These are phyloP conservation scores for Pyrgus malvae DNA, from an alignment of 2,888 invertebrate genomes.

Conservation along the genomic window DNA sequence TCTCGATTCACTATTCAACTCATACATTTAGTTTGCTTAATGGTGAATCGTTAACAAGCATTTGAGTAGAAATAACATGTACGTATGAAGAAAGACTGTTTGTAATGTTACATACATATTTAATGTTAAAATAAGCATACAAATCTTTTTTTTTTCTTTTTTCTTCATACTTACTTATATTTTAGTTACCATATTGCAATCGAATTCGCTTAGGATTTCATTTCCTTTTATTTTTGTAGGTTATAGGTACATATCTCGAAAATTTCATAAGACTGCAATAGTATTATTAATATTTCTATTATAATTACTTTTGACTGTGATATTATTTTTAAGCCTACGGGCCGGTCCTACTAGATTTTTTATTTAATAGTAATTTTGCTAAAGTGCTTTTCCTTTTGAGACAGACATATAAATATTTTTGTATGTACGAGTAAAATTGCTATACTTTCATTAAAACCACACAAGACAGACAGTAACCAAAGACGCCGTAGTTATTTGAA, in stretches of 20 bases:
- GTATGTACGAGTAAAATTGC: no score
- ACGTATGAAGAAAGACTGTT: slow-evolving; percentile 4
- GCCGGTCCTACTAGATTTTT: background rate
- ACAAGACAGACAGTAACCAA: no score
- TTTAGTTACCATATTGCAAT: slow-evolving; percentile 25
- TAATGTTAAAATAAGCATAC: background rate
- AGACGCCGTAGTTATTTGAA: no score
- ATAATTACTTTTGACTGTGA: slow-evolving; percentile 70
- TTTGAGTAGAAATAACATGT: background rate
- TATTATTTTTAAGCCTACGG: slow-evolving; percentile 53
- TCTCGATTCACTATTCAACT: slow-evolving; percentile 30
- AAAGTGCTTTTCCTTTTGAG: no score
- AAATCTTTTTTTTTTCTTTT: slow-evolving; percentile 10
- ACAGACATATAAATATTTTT: no score
- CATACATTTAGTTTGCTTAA: slow-evolving; percentile 38
- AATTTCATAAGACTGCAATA: slow-evolving; percentile 61
- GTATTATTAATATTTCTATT: slow-evolving; percentile 49
- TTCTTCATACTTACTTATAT: slow-evolving; percentile 1
- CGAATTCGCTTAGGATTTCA: slow-evolving; percentile 27
- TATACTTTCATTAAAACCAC: no score
- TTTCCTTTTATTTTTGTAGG: slow-evolving; percentile 43
- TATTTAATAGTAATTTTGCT: background rate
- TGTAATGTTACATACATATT: background rate
- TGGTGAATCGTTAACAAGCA: slow-evolving; percentile 8
- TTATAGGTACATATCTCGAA: slow-evolving; percentile 36